Base-by-base conservation (phyloP, 2,888 invertebrate species). In the Fragum whitleyi region DNA sequence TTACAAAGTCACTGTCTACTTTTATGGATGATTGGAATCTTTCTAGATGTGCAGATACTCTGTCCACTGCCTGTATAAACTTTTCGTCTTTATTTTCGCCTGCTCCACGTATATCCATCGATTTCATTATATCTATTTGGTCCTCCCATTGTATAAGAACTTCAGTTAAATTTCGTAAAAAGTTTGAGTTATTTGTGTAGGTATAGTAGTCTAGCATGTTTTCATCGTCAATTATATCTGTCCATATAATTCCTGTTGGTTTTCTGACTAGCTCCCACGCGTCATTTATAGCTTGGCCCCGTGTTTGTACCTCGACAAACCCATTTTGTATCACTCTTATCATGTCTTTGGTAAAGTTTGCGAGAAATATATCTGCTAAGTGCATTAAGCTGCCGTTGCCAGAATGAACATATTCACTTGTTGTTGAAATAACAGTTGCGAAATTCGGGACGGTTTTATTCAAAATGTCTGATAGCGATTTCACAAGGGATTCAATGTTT, bases 281-380 rank as follows among this genome's bases (percentile, higher is more conserved):
- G 72, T 89, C 90, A 72, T 74, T 86, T 1, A 91, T 74, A 28
- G 79, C 81, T 19, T 88, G 89, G 7, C 90, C 90, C 36, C 91
- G 85, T n/a, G 88, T 83, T 51, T 90, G 70, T 5, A 91, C 59
- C 36, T 90, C 90, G 57, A 79, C 83, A 59, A 90, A 90, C 74
- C 90, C 89, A 42, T 82, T 74, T 36, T 85, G 77, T 19, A 89
- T 55, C 19, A 74, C 70, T 9, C 76, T 81, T 26, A 87, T 81
- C 14, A 83, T 83, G 29, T 80, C 71, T 53, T 81, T 77, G 11
- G 89, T 83, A 16, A 81, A 55, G 2, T 83, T 79, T 16, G 88
- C 86, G 11, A 86, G 75, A 53, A 89, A 76, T 0, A 57, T 74
- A n/a, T 81, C 69, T 0, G 90, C 89, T 2, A 90, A 75, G 2